Conservation (phyloP, 2,888 invertebrate genomes). For the Drosophila mettleri region DNA sequence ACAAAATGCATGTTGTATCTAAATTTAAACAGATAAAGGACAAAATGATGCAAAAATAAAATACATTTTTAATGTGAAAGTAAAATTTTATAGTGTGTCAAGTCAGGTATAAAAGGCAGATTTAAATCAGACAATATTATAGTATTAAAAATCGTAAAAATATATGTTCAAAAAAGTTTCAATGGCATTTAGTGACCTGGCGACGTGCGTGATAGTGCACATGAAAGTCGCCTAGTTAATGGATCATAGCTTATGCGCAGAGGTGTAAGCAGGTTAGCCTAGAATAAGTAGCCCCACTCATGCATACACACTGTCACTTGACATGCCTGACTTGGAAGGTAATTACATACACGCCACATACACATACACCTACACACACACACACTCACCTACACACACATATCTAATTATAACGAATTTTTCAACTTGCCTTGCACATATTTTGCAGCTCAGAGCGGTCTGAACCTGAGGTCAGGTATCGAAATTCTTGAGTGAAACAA, state of each 20-base stretch:
- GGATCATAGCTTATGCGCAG: not conserved
- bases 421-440: slow-evolving; percentile 14
- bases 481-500: slow-evolving; percentile 36
- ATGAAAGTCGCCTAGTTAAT: slow-evolving; percentile 9
- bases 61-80: not conserved
- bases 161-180: too few relatives aligned
- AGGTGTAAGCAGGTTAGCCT: slow-evolving; percentile 28
- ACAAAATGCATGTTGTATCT: slow-evolving; percentile 28
- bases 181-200: too few relatives aligned
- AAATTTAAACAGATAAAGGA: slow-evolving; percentile 39
- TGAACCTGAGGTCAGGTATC: slow-evolving; percentile 26
- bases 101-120: too few relatives aligned
- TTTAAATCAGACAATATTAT: too few relatives aligned
- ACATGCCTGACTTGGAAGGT: slow-evolving; percentile 32
- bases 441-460: slow-evolving; percentile 7
- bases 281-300: slow-evolving; percentile 35
- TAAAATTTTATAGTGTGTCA: too few relatives aligned
- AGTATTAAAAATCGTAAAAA: too few relatives aligned
- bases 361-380: not conserved
- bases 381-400: not conserved
- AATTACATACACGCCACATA: slow-evolving; percentile 46
- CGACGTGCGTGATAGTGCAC: slow-evolving; percentile 1
- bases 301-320: slow-evolving; percentile 53
- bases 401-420: slow-evolving; percentile 43
- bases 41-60: slow-evolving; percentile 1